Conservation (phyloP, 2,888 invertebrate genomes). For the Stegophylla sp. region DNA sequence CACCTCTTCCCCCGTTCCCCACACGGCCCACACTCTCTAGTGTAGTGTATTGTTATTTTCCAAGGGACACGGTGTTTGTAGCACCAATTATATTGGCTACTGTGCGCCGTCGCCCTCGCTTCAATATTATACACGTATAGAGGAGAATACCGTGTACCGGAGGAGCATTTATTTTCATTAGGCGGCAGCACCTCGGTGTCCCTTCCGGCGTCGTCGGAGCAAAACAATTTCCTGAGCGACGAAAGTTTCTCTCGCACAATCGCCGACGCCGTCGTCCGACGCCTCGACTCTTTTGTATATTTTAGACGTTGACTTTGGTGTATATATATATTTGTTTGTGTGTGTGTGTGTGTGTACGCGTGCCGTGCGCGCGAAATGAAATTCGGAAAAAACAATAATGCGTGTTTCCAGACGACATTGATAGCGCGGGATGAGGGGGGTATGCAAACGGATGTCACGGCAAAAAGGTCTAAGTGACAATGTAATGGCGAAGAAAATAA, state of each 20-base stretch:
- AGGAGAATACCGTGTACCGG: background rate
- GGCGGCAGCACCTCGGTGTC: conserved; percentile 33
- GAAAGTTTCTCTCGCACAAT: background rate
- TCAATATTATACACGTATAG: conserved; percentile 5
- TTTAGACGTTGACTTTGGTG: background rate
- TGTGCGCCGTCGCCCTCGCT: background rate
- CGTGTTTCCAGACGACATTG: background rate
- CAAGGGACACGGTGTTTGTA: background rate
- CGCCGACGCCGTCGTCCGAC: background rate
- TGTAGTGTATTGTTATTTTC: no score
- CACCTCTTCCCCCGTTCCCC: background rate
- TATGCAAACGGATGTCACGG: background rate
- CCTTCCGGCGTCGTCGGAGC: conserved; percentile 47
- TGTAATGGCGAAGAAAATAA: background rate
- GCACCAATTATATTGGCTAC: conserved; percentile 23
- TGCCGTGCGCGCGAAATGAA: conserved; percentile 3
- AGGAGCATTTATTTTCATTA: conserved; percentile 52
- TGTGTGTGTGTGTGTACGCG: background rate
- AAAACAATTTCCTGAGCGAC: conserved; percentile 56
- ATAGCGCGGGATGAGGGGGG: background rate
- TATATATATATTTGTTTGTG: background rate
- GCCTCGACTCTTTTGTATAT: no score
- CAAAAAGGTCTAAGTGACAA: background rate
- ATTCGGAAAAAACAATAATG: conserved; percentile 31
- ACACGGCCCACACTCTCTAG: background rate